These are phyloP conservation scores for Alloscopus bannaensis DNA, from an alignment of 2,888 invertebrate species.

Conservation along the genomic window DNA sequence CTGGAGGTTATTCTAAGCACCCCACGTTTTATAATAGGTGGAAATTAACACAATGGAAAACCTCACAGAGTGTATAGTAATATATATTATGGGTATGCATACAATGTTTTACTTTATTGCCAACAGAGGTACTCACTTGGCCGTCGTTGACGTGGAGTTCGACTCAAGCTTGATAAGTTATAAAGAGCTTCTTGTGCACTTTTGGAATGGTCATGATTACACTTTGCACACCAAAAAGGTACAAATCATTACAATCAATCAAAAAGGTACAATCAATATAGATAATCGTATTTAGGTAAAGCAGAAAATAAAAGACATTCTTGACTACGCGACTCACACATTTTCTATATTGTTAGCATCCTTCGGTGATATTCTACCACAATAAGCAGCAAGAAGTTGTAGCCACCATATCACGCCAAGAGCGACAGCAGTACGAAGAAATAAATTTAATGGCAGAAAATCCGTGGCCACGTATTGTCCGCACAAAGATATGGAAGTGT, in stretches of 20 bases:
- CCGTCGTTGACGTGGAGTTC: slow-evolving; percentile 43
- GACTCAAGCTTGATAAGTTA: slow-evolving; percentile 26
- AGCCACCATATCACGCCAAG: slow-evolving; percentile 29
- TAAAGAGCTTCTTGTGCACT: slow-evolving; percentile 35
- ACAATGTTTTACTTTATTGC: too few relatives aligned
- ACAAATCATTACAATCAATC: background rate
- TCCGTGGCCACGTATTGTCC: slow-evolving; percentile 26
- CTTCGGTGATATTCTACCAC: slow-evolving; percentile 33
- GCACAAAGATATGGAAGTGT: slow-evolving; percentile 32
- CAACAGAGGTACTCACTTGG: slow-evolving; percentile 31
- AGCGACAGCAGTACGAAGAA: slow-evolving; percentile 40
- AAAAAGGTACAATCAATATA: background rate
- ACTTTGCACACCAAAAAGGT: slow-evolving; percentile 27
- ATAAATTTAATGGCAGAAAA: slow-evolving; percentile 45
- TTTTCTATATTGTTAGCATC: slow-evolving; percentile 9
- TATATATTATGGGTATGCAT: too few relatives aligned
- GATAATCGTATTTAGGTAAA: background rate
- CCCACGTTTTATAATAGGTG: slow-evolving; percentile 20
- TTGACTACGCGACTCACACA: background rate
- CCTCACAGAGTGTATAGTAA: too few relatives aligned
- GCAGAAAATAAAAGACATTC: background rate
- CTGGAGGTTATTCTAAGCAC: slow-evolving; percentile 23
- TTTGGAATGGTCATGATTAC: slow-evolving; percentile 51
- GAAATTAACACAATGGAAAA: background rate
- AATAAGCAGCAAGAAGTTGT: slow-evolving; percentile 43